A percentile compares a stretch with the other conserved stretches of the same genome.
Conservation (phyloP, 1,140 invertebrate species). For the Drosophila melanogaster region DNA sequence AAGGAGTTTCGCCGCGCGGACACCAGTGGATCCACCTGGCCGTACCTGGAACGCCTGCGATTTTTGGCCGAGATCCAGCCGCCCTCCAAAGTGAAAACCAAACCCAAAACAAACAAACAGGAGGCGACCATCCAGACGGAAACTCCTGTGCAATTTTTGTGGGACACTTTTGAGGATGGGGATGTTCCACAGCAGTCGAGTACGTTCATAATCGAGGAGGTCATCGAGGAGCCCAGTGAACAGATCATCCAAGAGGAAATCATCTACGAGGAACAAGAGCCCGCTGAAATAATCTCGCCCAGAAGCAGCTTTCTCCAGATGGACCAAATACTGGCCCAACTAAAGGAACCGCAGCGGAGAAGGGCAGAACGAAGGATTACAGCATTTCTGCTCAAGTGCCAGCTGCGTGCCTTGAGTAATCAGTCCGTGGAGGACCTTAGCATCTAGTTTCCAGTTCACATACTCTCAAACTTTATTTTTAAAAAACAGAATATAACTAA, state of each 20-base stretch:
- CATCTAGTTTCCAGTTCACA: conserved; percentile 35
- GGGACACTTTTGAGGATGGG: conserved; percentile 57
- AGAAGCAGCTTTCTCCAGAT: conserved; percentile 52
- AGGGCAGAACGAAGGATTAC: conserved; percentile 65
- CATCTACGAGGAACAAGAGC: conserved; percentile 54
- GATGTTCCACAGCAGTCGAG: conserved; percentile 31
- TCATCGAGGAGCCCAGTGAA: conserved; percentile 54
- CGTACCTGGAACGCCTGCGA: conserved; percentile 65
- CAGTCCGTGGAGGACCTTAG: conserved; percentile 59
- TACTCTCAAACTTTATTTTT: conserved; percentile 43
- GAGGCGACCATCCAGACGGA: neutral
- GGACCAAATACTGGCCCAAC: conserved; percentile 44
- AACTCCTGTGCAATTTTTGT: conserved; percentile 26
- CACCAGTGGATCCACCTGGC: conserved; percentile 69
- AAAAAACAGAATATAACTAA: conserved; percentile 52
- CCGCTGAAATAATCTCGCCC: conserved; percentile 2
- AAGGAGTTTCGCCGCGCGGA: conserved; percentile 61
- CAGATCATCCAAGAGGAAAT: conserved; percentile 62
- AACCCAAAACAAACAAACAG: neutral
- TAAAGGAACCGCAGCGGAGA: conserved; percentile 28
- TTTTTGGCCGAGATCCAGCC: conserved; percentile 48
- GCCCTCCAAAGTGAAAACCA: conserved; percentile 19
- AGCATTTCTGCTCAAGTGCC: conserved; percentile 75
- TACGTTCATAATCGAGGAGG: conserved; percentile 58
- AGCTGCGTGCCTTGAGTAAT: conserved; percentile 57